Evolutionary conservation across 2,797 vertebrate genomes (phyloP), one percentile per base, ranked within the genome.

Genomic region (Notolepis coatsorum): DNA sequence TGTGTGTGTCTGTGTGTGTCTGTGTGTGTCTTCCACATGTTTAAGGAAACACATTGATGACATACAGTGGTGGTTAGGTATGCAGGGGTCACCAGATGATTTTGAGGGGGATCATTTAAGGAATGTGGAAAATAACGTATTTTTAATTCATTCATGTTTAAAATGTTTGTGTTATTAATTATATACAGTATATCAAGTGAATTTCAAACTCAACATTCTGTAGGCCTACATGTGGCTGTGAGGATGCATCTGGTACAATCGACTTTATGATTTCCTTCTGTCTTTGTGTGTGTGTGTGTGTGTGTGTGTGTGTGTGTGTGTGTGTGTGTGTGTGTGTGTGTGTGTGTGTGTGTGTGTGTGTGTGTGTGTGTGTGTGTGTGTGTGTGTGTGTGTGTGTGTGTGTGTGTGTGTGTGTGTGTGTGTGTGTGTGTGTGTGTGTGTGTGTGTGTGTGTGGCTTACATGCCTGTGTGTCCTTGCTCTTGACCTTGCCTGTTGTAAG

Each of bases 401-500:
- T 20, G 8, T 12, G 50, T 35, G 10, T 50, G 20, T 27, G 49
- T 21, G 20, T 3, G 4, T 31, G 51, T 13, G 20, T 25, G 41
- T 27, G 39, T 61, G 2, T 42, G 17, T 27, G 53, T 56, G 56
- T 56, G 27, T 37, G 30, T 46, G 27, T 56, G 53, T 17, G 53
- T 41, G 25, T 41, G 23, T 55, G 24, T 24, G 24, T 15, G 31
- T 8, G 18, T 7, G 24, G 24, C 15, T 27, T 18, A 3, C 5
- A 8, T 24, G 43, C 13, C 4, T 12, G 43, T 23, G 5, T 63
- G 45, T 45, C 24, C 35, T 13, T 46, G 31, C 45, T 69, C 41
- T 71, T 86, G 81, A 86, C 82, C 73, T 75, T 85, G 52, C 65
- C n/a, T 43, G 31, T 67, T 46, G 64, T 73, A 81, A 86, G 79